These are phyloP conservation scores for Trichomalopsis sarcophagae DNA, from an alignment of 1,140 invertebrate genomes.

Conservation along the genomic window DNA sequence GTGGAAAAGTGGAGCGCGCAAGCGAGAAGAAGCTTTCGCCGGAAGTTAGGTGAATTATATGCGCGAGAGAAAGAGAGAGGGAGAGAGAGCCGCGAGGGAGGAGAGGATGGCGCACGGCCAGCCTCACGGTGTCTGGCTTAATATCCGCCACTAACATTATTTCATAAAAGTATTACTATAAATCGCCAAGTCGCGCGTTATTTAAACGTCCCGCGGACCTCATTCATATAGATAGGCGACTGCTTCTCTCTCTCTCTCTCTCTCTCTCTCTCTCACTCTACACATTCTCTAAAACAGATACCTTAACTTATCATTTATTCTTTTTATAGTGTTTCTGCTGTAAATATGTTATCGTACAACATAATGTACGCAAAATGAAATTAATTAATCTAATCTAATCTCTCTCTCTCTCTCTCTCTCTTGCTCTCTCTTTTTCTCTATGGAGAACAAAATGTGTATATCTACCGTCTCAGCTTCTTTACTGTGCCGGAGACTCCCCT, in stretches of 20 bases:
- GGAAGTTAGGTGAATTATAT: slow-evolving; percentile 49
- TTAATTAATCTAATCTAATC: too few relatives aligned
- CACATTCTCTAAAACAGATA: too few relatives aligned
- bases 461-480: neutral
- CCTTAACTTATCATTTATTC: too few relatives aligned
- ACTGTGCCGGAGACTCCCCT: neutral
- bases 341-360: too few relatives aligned
- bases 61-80: slow-evolving; percentile 20
- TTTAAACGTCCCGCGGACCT: slow-evolving; percentile 67
- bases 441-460: slow-evolving; percentile 31
- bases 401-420: neutral
- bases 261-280: neutral
- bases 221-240: slow-evolving; percentile 36
- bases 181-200: slow-evolving; percentile 74
- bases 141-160: slow-evolving; percentile 75
- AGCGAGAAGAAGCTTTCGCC: slow-evolving; percentile 48
- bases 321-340: too few relatives aligned
- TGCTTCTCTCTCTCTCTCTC: slow-evolving; percentile 42
- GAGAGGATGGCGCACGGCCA: slow-evolving; percentile 64
- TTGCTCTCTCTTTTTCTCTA: slow-evolving; percentile 2
- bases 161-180: slow-evolving; percentile 77
- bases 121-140: slow-evolving; percentile 69
- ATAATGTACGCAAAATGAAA: too few relatives aligned
- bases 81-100: slow-evolving; percentile 14
- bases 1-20: slow-evolving; percentile 51